Evolutionary conservation across 1,140 invertebrate species (phyloP).

Genomic region (Tenebrio molitor): DNA sequence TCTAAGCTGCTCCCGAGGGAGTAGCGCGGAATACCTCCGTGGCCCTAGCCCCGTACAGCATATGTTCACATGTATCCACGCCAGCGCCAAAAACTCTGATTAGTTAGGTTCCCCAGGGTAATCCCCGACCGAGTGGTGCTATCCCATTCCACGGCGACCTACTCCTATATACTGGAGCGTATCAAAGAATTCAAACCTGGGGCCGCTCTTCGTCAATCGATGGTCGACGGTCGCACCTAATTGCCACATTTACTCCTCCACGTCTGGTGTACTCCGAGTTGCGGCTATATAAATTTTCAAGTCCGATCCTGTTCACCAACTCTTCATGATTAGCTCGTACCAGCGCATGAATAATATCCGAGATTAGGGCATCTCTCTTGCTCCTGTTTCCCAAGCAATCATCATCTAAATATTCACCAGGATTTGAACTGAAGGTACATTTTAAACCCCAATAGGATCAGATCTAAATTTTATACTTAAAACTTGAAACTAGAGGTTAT

Average conservation of each 20-base stretch:
- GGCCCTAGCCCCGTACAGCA: conserved; percentile 50
- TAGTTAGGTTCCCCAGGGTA: conserved; percentile 61
- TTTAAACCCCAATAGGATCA: conserved; percentile 41
- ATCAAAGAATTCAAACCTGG: conserved; percentile 13
- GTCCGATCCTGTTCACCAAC: conserved; percentile 37
- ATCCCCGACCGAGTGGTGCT: conserved; percentile 57
- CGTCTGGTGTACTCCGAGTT: too few species aligned
- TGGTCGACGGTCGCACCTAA: too few species aligned
- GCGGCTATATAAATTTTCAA: conserved; percentile 32
- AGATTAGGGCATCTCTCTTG: conserved; percentile 43
- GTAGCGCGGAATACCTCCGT: conserved; percentile 48
- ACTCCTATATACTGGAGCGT: conserved; percentile 3
- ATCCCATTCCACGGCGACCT: conserved; percentile 42
- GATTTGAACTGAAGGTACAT: conserved; percentile 43
- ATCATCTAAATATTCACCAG: conserved; percentile 50
- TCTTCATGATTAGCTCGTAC: conserved; percentile 50
- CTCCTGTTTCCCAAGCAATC: conserved; percentile 42
- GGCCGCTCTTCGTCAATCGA: too few species aligned
- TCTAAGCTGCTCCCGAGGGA: conserved; percentile 46
- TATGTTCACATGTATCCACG: conserved; percentile 52
- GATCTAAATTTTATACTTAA: conserved; percentile 47
- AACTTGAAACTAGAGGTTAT: conserved; percentile 43
- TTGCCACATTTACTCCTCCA: too few species aligned
- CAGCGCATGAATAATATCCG: conserved; percentile 47
- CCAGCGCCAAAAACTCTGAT: conserved; percentile 64